Percentiles rank a stretch among this genome's conserved stretches.
phyloP scores from a whole-genome alignment of 2,797 vertebrate species.

The Capromys pilorides region DNA sequence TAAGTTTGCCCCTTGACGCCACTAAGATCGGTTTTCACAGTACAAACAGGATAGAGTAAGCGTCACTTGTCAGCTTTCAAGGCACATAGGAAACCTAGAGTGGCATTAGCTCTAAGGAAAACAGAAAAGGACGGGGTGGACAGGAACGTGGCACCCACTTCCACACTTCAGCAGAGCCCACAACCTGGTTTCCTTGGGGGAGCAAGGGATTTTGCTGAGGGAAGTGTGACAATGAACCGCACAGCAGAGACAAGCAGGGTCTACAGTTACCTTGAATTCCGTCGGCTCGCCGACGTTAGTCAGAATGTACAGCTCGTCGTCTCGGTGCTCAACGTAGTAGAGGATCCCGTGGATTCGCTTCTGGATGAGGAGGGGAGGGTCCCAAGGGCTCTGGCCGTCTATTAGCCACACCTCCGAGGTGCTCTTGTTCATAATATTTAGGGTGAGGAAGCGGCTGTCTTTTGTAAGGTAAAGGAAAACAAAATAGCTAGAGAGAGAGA shows the following conservation, averaged over 20 bases:
- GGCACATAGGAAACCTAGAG: background rate
- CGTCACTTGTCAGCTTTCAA: slow-evolving; percentile 1
- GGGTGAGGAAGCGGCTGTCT: slow-evolving; percentile 90
- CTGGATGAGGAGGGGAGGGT: slow-evolving; percentile 90
- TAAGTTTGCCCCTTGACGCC: background rate
- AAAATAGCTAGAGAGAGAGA: slow-evolving; percentile 89
- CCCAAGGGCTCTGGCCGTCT: slow-evolving; percentile 83
- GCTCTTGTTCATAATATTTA: slow-evolving; percentile 95
- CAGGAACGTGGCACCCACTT: background rate
- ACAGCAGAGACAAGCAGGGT: background rate
- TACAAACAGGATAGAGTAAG: background rate
- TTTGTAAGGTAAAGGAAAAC: slow-evolving; percentile 93
- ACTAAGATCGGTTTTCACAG: slow-evolving; percentile 26
- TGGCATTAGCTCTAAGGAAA: background rate
- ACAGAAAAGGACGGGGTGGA: background rate
- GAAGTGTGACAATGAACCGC: background rate
- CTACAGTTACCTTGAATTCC: slow-evolving; percentile 93
- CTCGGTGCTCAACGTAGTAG: slow-evolving; percentile 94
- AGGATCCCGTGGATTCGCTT: slow-evolving; percentile 89
- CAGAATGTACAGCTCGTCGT: slow-evolving; percentile 90
- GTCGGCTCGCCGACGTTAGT: slow-evolving; percentile 91
- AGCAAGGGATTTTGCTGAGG: slow-evolving; percentile 4
- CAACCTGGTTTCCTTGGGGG: background rate
- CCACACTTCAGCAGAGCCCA: background rate
- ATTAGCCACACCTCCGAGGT: slow-evolving; percentile 93